Conservation (phyloP, 2,113 vertebrate species). For the Tetrao urogallus region DNA sequence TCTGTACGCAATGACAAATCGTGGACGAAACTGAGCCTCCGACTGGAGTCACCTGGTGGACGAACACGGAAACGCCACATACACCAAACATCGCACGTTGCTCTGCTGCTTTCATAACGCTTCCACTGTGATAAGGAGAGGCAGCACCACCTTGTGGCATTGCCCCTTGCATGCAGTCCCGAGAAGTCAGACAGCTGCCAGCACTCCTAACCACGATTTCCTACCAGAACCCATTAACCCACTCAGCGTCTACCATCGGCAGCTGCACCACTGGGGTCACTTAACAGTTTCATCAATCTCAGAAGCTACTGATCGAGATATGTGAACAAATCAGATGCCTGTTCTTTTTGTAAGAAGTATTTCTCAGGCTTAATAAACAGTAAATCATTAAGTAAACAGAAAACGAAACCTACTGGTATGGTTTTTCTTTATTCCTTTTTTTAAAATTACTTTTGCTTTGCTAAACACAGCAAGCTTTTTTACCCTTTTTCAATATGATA, state of each 20-base stretch:
- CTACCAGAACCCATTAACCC: background rate
- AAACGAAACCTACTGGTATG: background rate
- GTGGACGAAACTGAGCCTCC: background rate
- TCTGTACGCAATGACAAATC: background rate
- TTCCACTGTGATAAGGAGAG: background rate
- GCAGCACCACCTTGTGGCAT: constrained; percentile 64
- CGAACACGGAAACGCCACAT: rapidly evolving
- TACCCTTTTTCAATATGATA: background rate
- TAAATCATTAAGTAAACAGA: background rate
- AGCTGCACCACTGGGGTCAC: background rate
- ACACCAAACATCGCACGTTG: rapidly evolving
- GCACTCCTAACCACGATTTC: background rate
- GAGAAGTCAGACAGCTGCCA: background rate
- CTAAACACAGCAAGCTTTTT: background rate
- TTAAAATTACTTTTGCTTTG: background rate
- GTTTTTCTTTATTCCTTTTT: background rate
- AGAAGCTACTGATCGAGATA: background rate
- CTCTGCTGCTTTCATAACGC: background rate
- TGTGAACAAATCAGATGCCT: rapidly evolving
- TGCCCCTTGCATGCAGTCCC: background rate
- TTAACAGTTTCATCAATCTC: background rate
- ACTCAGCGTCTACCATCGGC: background rate
- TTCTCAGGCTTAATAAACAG: background rate
- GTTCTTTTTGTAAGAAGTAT: background rate
- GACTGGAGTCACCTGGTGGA: background rate